Evolutionary conservation across 2,888 invertebrate species (phyloP).

Genomic region (Oxycera nigricornis): DNA sequence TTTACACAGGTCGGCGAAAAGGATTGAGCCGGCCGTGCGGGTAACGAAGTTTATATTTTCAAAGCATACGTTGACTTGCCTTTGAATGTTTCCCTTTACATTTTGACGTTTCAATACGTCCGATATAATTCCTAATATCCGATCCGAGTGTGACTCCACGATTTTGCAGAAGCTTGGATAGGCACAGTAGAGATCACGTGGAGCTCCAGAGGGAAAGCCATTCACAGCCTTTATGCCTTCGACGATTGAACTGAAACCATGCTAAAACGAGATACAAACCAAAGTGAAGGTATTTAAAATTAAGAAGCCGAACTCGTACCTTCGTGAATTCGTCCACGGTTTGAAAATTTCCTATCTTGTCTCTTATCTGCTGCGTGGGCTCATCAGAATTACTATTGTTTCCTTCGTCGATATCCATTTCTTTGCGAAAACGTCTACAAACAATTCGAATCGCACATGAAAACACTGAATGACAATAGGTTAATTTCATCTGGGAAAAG

Average conservation of each 20-base stretch:
- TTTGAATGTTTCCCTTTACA: slow-evolving; percentile 66
- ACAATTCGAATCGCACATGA: slow-evolving; percentile 5
- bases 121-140: slow-evolving; percentile 69
- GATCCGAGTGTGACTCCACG: slow-evolving; percentile 69
- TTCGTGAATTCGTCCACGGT: slow-evolving; percentile 26
- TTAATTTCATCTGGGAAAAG: not conserved
- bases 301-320: not conserved
- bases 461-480: not conserved
- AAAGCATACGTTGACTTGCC: slow-evolving; percentile 52
- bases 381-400: not conserved
- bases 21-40: too few species aligned
- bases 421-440: not conserved
- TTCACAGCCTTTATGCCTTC: slow-evolving; percentile 76
- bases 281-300: not conserved
- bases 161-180: slow-evolving; percentile 76
- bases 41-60: too few species aligned
- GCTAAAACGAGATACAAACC: slow-evolving; percentile 61
- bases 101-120: slow-evolving; percentile 66
- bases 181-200: slow-evolving; percentile 78
- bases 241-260: slow-evolving; percentile 70
- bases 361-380: not conserved
- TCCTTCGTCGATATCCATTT: not conserved
- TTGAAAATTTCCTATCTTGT: slow-evolving; percentile 10
- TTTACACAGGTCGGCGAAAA: too few species aligned
- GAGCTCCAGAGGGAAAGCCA: slow-evolving; percentile 72